Evolutionary conservation across 1,140 invertebrate species (phyloP), one percentile per base, ranked within the genome.

Genomic region (Trichonephila inaurata): DNA sequence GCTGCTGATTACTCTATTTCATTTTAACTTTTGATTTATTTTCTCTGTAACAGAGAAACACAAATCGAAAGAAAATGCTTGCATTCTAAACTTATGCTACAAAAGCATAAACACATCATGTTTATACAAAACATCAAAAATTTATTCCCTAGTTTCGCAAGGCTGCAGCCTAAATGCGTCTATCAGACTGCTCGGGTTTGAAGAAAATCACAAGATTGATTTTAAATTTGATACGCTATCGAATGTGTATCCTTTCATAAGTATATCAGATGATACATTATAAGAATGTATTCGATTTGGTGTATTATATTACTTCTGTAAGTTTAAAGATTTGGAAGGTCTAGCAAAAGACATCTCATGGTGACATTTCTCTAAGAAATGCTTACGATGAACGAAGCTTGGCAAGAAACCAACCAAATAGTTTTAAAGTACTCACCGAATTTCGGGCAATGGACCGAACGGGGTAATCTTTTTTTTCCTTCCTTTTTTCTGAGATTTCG

Each of bases 371-470:
- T 16, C 24, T 64, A 24, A 33, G 28, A 77, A 40, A 24, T 33
- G n/a, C 44, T 28, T 87, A 18, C 87, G 64, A 89, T 21, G 40
- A 69, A 89, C 33, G 33, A 89, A 12, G 28, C 40, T 58, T 21
- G 12, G 62, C n/a, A 40, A 69, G 60, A 89, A 89, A 44, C 69
- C 21, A 44, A 69, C 33, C 33, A 89, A 89, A 89, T 89, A 62
- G 64, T 62, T 64, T 28, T 18, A 72, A 89, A 89, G 64, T 89
- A 89, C 62, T 51, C 64, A 51, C 61, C 62, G 87, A 40, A 89
- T 89, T 72, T 40, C 33, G 33, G 18, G 33, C 62, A 69, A 72
- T 66, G 62, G 64, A 66, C 24, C 64, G 87, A 69, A 72, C 58
- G n/a, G 82, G 58, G 19, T 87, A 64, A 87, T 60, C 28, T 87